Evolutionary conservation across 2,888 invertebrate species (phyloP).

Genomic region (Drosophila mulleri): DNA sequence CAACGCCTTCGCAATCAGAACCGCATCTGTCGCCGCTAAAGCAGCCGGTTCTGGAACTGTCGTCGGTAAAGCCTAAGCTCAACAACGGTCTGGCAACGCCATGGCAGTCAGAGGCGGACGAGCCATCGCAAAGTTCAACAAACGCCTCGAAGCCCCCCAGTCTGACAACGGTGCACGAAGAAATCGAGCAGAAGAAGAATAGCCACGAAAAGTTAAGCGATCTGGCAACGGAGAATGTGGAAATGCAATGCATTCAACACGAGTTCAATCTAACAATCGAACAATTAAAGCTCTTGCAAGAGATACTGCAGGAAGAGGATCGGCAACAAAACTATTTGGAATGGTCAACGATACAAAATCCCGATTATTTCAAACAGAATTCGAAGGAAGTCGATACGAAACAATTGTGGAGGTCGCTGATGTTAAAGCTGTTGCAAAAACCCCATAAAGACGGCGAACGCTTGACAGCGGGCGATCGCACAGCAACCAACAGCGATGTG

Average conservation of each 20-base stretch:
- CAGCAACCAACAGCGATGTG: slow-evolving; percentile 33
- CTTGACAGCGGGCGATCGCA: slow-evolving; percentile 27
- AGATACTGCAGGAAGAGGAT: neutral
- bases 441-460: slow-evolving; percentile 1
- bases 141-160: neutral
- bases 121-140: neutral
- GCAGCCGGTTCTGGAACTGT: neutral
- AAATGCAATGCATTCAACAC: neutral
- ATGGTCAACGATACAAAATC: too few species aligned
- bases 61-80: neutral
- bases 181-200: neutral
- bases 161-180: neutral
- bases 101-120: neutral
- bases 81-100: neutral
- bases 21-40: neutral
- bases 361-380: neutral
- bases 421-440: slow-evolving; percentile 44
- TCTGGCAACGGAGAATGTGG: neutral
- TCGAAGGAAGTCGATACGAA: neutral
- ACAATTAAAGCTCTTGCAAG: slow-evolving; percentile 1
- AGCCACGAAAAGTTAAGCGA: neutral
- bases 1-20: neutral
- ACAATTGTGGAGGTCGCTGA: slow-evolving; percentile 41
- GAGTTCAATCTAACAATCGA: neutral
- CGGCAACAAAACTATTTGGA: neutral